Base-by-base conservation (phyloP, 2,888 invertebrate genomes). In the Phoenoteleia sp. region DNA sequence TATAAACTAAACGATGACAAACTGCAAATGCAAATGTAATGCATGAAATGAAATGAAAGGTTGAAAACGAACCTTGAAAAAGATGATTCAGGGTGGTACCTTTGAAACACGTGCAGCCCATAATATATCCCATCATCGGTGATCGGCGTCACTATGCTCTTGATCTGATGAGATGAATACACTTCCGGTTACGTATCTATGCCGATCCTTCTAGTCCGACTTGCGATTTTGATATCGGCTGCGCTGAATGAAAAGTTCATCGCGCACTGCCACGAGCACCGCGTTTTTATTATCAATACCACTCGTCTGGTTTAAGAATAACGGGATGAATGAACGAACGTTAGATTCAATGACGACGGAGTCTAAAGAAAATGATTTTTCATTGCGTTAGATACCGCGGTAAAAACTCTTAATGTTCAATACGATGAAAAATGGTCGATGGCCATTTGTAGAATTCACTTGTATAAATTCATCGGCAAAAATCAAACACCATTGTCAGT, bases 101-200 rank as follows among this genome's bases (percentile, higher is more conserved):
- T 97, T 97, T 97, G 95, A 98, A 96, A 95, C 97, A 98, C 95
- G 97, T 97, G 95, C 97, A 98, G 94, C 97, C 97, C 98, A 97
- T 97, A 95, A 97, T 97, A 96, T 97, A 97, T 95, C 97, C 97
- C 97, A 98, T 98, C 97, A 97, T 97, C 95, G 96, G 95, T 89
- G 91, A 89, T 88, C 86, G 81, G 86, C 86, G 86, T 80, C 88
- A 87, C 88, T 88, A 82, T 81, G 86, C 74, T 72, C 76, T 84
- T 80, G 75, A 79, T 76, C 74, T 52, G 77, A 85, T 56, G 64
- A 81, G 67, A 74, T 52, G 79, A 67, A 72, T 56, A 64, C 85
- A 81, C 81, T 84, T 81, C 49, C 67, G 72, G 67, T 76, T 81
- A 74, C 77, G 81, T 77, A 56, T 77, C 54, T 49, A 64, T 19